These are phyloP conservation scores for Hydractinia symbiolongicarpus DNA, from an alignment of 30 jellyfish, hydroid and myxozoan species.

Conservation along the genomic window DNA sequence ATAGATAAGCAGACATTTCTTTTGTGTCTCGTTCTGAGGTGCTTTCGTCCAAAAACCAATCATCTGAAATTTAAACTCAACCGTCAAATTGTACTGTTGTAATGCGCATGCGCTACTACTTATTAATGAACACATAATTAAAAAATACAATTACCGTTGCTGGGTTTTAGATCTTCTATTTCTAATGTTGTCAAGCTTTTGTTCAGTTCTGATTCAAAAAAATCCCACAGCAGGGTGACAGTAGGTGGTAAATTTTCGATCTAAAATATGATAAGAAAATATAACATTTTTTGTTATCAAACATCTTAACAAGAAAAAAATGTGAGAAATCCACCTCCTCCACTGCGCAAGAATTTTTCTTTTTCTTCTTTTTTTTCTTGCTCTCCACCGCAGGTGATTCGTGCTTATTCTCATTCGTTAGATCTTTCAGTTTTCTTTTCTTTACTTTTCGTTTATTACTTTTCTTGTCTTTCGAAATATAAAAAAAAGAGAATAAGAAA, in stretches of 20 bases:
- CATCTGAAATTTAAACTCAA: not conserved
- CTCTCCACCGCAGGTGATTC: not conserved
- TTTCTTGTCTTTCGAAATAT: too few relatives aligned
- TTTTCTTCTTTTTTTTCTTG: conserved; percentile 5
- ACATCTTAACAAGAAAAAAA: too few relatives aligned
- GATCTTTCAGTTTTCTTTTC: conserved; percentile 2
- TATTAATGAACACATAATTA: too few relatives aligned
- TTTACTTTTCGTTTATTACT: not conserved
- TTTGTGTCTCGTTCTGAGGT: too few relatives aligned
- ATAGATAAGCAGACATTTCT: too few relatives aligned
- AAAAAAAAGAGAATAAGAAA: too few relatives aligned
- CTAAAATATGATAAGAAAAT: not conserved
- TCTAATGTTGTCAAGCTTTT: conserved; percentile 53
- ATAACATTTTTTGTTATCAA: too few relatives aligned
- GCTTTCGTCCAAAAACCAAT: not conserved
- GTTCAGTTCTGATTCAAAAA: conserved; percentile 39
- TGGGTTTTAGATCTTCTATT: conserved; percentile 52
- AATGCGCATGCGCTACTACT: too few relatives aligned
- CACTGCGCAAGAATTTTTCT: not conserved
- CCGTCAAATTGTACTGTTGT: too few relatives aligned
- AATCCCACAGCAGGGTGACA: conserved; percentile 46
- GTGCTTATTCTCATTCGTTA: not conserved
- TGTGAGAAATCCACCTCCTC: too few relatives aligned
- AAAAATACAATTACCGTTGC: conserved; percentile 7
- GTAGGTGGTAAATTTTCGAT: conserved; percentile 11